These are phyloP conservation scores for Rhinolophus sinicus DNA, from an alignment of 2,113 vertebrate species.

Conservation along the genomic window DNA sequence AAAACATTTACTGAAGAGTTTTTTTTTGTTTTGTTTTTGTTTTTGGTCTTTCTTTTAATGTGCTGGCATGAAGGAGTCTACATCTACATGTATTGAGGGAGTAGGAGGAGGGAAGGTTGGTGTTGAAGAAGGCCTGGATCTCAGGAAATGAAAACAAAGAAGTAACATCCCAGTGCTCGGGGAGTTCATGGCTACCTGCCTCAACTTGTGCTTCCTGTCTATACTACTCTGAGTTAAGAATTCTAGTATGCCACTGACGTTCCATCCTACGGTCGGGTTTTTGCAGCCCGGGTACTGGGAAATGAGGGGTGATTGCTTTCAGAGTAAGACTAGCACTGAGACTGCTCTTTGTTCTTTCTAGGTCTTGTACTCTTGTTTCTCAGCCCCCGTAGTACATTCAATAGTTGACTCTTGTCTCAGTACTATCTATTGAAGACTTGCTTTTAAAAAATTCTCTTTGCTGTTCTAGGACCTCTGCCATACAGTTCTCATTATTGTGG, in stretches of 20 bases:
- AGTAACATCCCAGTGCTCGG: background rate
- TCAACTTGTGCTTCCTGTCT: background rate
- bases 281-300: background rate
- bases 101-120: background rate
- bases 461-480: background rate
- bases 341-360: background rate
- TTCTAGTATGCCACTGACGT: background rate
- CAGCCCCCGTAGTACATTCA: background rate
- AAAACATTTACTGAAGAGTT: background rate
- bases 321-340: background rate
- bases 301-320: background rate
- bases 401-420: background rate
- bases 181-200: background rate
- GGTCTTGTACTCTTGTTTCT: background rate
- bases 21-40: background rate
- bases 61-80: background rate
- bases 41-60: background rate
- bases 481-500: background rate
- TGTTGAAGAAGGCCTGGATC: background rate
- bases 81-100: background rate
- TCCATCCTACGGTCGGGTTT: background rate
- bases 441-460: background rate
- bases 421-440: background rate
- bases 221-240: background rate
- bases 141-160: constrained; percentile 32